Evolutionary conservation across 1,140 invertebrate species (phyloP), one percentile per base, ranked within the genome.

Genomic region (Philopotamus ludificatus): DNA sequence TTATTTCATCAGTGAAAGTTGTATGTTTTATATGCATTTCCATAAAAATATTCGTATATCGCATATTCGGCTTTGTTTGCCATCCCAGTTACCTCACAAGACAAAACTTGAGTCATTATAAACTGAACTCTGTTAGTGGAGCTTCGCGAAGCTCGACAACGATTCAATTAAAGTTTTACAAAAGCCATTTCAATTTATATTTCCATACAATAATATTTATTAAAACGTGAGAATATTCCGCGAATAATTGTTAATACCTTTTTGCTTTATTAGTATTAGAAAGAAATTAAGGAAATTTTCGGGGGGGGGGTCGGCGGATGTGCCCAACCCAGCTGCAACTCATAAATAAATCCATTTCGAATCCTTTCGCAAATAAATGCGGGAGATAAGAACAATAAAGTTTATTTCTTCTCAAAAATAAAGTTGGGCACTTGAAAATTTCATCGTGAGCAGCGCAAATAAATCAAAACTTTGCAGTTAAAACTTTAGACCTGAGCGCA

Each of bases 381-480:
- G 59, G 54, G 41, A 41, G 63, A 66, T 69, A 69, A 69, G 65
- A 69, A 69, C 67, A 69, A 69, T 69, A 69, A 69, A 69, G 58
- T 69, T 69, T 55, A 18, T 62, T 63, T 26, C 25, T 28, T 50
- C 49, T n/a, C n/a, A n/a, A 63, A 66, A 69, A 63, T 55, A 59
- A 66, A 69, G 44, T 69, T 69, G 44, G 54, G 59, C 63, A 63
- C 65, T 66, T 65, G 63, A 66, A 69, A 65, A 66, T 66, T 69
- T 66, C 53, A 55, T 55, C 50, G 28, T 23, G 53, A 16, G 51
- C 25, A 63, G 60, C 59, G 65, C 58, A 69, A 69, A 69, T 69
- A 69, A 69, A 69, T 69, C 67, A 69, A 59, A 69, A 69, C 63
- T 69, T 69, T 65, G 28, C 60, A 63, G 60, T 65, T 69, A 66